These are phyloP conservation scores for Drosophila repleta DNA, from an alignment of 1,140 invertebrate species.

Conservation along the genomic window DNA sequence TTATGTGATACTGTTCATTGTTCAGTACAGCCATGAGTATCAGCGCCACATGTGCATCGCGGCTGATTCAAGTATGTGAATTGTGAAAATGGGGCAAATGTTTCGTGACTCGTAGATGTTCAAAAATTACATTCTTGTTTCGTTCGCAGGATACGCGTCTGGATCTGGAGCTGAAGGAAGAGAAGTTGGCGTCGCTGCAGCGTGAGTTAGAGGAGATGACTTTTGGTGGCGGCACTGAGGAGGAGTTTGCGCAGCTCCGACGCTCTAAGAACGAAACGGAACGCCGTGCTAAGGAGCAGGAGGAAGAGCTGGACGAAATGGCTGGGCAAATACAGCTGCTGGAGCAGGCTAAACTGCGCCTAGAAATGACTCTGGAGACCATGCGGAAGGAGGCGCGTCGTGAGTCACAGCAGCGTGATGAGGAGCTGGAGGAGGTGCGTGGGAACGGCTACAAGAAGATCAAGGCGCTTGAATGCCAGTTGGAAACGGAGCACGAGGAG, in stretches of 20 bases:
- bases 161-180: constrained; percentile 94
- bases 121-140: neutral
- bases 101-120: too few species aligned
- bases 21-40: constrained; percentile 66
- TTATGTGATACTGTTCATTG: constrained; percentile 3
- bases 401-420: constrained; percentile 94
- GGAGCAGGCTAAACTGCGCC: constrained; percentile 93
- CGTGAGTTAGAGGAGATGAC: constrained; percentile 94
- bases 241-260: constrained; percentile 92
- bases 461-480: constrained; percentile 93
- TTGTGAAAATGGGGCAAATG: neutral
- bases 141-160: constrained; percentile 89
- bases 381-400: constrained; percentile 94
- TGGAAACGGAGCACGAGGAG: constrained; percentile 97
- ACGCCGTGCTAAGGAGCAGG: constrained; percentile 93
- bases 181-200: constrained; percentile 90
- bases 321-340: constrained; percentile 94
- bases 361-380: constrained; percentile 97
- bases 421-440: constrained; percentile 95
- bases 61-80: constrained; percentile 59
- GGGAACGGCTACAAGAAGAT: constrained; percentile 95
- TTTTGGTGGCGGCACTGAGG: constrained; percentile 92
- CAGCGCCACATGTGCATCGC: constrained; percentile 60
- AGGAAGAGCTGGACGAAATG: constrained; percentile 97
- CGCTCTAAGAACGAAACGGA: constrained; percentile 95